Conservation (phyloP, 37 sponge, comb jelly and placozoan genomes). For the Hexactinellida sp. region DNA sequence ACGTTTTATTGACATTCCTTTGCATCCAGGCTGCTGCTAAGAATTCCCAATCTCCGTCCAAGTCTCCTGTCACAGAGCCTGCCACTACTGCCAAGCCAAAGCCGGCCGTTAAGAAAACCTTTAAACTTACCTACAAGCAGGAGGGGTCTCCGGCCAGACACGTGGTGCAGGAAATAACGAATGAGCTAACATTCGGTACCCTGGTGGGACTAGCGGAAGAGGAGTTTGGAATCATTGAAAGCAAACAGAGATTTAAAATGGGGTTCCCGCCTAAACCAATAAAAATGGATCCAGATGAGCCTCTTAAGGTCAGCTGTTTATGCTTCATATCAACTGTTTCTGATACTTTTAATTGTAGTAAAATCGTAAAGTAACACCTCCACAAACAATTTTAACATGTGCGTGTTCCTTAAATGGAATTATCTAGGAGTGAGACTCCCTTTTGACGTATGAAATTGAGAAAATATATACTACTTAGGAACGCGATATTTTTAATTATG, state of each 20-base stretch:
- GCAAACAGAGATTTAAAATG: not conserved
- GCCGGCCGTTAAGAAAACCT: not conserved
- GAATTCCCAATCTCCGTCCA: not conserved
- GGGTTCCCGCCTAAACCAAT: not conserved
- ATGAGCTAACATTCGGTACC: not conserved
- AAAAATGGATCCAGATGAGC: not conserved
- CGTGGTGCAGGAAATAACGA: not conserved
- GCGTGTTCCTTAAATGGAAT: no score
- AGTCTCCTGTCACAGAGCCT: not conserved
- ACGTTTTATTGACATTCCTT: not conserved
- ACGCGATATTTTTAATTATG: no score
- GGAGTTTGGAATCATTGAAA: not conserved
- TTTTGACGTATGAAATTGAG: no score
- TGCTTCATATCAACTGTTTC: no score
- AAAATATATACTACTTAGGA: no score
- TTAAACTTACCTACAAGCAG: constrained; percentile 6
- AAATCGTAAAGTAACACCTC: no score
- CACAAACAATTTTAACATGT: no score
- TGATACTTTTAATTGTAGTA: no score
- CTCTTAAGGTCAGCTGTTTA: not conserved
- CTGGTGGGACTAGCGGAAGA: not conserved
- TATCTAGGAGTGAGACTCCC: no score
- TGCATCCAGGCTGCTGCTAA: not conserved
- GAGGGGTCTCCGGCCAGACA: not conserved
- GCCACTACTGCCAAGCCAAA: not conserved